phyloP scores from a whole-genome alignment of 1,140 invertebrate species.

The Brachionus angularis region DNA sequence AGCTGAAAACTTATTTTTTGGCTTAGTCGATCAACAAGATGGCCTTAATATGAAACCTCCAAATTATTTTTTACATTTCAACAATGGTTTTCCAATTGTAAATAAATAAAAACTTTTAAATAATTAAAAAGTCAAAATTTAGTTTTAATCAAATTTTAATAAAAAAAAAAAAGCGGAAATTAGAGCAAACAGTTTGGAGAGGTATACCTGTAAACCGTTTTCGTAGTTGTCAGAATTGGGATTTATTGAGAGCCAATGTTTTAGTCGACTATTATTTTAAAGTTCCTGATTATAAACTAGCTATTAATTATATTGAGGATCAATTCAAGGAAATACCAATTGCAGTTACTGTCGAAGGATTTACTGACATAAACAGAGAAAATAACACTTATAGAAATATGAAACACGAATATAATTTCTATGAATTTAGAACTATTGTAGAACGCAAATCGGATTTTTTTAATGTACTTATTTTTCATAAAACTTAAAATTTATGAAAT shows the following conservation, averaged over 20 bases:
- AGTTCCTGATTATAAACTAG: conserved; percentile 12
- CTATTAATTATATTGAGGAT: conserved; percentile 18
- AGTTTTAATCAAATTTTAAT: not conserved
- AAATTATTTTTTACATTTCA: conserved; percentile 30
- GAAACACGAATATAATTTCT: conserved; percentile 30
- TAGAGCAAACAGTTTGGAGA: not conserved
- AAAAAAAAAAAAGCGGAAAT: conserved; percentile 6
- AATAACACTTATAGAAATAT: conserved; percentile 13
- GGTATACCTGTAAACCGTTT: conserved; percentile 33
- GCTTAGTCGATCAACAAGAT: not conserved
- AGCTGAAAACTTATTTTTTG: conserved; percentile 28
- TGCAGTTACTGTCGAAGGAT: not conserved
- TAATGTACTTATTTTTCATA: not conserved
- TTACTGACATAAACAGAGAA: not conserved
- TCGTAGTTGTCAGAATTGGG: conserved; percentile 29
- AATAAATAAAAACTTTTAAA: not conserved
- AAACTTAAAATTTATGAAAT: not conserved
- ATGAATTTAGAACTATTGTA: conserved; percentile 11
- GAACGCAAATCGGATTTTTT: conserved; percentile 18
- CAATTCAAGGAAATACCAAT: conserved; percentile 10
- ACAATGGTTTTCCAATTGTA: conserved; percentile 26
- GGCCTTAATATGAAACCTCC: conserved; percentile 39
- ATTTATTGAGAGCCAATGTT: not conserved
- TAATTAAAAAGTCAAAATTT: too few relatives aligned
- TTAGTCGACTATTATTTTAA: conserved; percentile 30